A percentile compares a stretch with the other conserved stretches of the same genome.
Evolutionary conservation across 2,888 invertebrate genomes (phyloP).

Genomic region (Metalampra italica): DNA sequence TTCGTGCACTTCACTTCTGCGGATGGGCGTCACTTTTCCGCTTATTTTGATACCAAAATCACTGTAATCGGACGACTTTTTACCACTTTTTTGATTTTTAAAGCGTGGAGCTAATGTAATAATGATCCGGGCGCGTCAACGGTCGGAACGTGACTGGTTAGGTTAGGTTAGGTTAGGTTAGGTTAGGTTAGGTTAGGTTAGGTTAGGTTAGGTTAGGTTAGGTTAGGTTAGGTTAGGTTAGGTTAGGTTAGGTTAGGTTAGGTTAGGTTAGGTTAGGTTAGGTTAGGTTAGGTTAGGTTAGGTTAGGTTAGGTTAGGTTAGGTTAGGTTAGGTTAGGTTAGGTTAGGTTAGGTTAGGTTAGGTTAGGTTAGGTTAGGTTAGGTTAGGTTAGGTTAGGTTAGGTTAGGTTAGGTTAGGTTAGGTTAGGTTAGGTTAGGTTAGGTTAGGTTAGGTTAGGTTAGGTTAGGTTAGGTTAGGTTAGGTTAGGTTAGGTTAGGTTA

Average conservation of each 20-base stretch:
- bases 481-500: constrained; percentile 9
- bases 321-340: constrained; percentile 12
- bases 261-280: constrained; percentile 5
- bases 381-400: constrained; percentile 16
- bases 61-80: too few species aligned
- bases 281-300: constrained; percentile 6
- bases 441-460: constrained; percentile 16
- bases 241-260: constrained; percentile 8
- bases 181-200: constrained; percentile 12
- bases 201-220: constrained; percentile 12
- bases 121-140: too few species aligned
- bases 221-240: constrained; percentile 11
- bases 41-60: too few species aligned
- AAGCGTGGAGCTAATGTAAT: too few species aligned
- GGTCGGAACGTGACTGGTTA: too few species aligned
- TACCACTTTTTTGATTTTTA: too few species aligned
- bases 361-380: constrained; percentile 15
- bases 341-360: constrained; percentile 8
- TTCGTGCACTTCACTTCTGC: too few species aligned
- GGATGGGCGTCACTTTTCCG: too few species aligned
- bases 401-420: constrained; percentile 11
- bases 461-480: constrained; percentile 20
- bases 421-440: constrained; percentile 13
- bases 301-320: neutral
- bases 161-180: constrained; percentile 12